phyloP scores from a whole-genome alignment of 2,113 vertebrate genomes.

The Rhipidura dahli region DNA sequence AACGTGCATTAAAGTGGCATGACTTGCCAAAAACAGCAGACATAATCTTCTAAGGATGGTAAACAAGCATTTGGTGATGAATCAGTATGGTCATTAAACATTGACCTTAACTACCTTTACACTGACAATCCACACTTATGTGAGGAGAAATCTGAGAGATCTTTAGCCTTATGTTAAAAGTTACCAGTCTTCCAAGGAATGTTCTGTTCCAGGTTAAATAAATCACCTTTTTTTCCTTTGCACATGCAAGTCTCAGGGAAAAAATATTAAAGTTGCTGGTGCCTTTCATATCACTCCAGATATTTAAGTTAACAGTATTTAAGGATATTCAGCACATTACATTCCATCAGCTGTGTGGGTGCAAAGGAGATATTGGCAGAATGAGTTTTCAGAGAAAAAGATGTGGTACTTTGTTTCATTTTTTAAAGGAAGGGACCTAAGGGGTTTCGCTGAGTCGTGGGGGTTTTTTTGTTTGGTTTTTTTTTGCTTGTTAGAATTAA shows the following conservation, averaged over 20 bases:
- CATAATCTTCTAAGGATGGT: neutral
- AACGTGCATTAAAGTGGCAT: neutral
- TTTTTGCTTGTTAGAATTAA: neutral
- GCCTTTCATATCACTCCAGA: neutral
- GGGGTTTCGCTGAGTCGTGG: rapidly evolving
- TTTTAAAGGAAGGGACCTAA: neutral
- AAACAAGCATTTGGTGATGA: neutral
- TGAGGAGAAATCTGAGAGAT: neutral
- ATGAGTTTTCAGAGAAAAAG: neutral
- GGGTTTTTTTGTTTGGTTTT: rapidly evolving
- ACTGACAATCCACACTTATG: neutral
- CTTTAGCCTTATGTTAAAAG: neutral
- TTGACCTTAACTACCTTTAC: neutral
- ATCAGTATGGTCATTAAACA: neutral
- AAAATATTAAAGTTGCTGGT: neutral
- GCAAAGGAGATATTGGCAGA: neutral
- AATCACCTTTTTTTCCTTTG: neutral
- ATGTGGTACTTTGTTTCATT: neutral
- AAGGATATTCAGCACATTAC: neutral
- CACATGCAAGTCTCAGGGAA: neutral
- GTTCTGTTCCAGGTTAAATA: neutral
- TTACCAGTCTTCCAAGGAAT: neutral
- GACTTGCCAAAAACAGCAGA: neutral
- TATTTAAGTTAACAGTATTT: neutral
- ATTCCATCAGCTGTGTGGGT: neutral